phyloP scores from a whole-genome alignment of 2,888 invertebrate genomes.

The Xiphydria camelus region DNA sequence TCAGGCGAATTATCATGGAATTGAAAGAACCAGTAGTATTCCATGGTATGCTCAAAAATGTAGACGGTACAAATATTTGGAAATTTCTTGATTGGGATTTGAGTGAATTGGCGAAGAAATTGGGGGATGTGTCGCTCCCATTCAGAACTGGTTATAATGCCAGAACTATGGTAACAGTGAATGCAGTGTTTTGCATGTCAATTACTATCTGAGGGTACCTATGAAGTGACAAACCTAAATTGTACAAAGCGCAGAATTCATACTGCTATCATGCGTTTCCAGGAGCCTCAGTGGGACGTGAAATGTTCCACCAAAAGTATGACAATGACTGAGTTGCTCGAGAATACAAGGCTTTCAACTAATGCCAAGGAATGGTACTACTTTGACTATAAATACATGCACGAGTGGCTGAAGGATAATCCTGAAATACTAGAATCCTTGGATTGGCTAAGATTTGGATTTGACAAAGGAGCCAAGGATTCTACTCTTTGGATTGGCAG shows the following conservation, averaged over 20 bases:
- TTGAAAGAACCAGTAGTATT: conserved; percentile 62
- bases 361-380: conserved; percentile 71
- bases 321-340: conserved; percentile 68
- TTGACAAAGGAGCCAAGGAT: conserved; percentile 68
- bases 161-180: conserved; percentile 48
- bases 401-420: conserved; percentile 67
- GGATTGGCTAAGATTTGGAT: conserved; percentile 74
- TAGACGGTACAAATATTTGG: conserved; percentile 58
- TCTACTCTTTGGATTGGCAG: conserved; percentile 89
- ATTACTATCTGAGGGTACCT: too few relatives aligned
- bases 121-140: conserved; percentile 62
- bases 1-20: conserved; percentile 33
- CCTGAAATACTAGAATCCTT: conserved; percentile 63
- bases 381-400: conserved; percentile 83
- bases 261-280: conserved; percentile 10
- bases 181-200: too few relatives aligned
- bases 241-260: too few relatives aligned
- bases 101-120: conserved; percentile 64
- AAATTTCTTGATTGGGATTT: conserved; percentile 64
- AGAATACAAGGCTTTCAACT: conserved; percentile 32
- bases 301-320: conserved; percentile 64
- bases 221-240: too few relatives aligned
- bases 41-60: conserved; percentile 55
- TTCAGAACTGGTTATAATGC: conserved; percentile 61
- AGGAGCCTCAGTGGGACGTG: conserved; percentile 80